phyloP scores from a whole-genome alignment of 2,113 vertebrate genomes.

The Bos taurus region DNA sequence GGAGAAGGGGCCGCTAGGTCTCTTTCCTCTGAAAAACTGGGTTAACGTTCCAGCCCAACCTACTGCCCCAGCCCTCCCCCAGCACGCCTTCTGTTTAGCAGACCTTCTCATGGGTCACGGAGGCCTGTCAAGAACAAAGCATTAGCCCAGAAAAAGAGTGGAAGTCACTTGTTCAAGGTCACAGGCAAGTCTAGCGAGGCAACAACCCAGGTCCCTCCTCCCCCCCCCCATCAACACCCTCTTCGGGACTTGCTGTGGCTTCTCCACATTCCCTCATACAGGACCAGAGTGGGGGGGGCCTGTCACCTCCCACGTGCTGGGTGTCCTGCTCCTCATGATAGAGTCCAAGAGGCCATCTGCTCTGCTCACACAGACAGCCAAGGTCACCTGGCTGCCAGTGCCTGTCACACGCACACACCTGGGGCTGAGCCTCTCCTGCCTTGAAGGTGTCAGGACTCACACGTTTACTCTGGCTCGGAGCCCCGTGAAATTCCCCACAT shows the following conservation, averaged over 20 bases:
- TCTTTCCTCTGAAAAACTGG: neutral
- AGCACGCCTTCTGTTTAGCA: neutral
- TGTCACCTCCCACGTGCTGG: neutral
- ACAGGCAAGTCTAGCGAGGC: neutral
- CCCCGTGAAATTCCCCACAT: neutral
- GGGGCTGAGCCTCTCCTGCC: neutral
- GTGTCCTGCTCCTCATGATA: neutral
- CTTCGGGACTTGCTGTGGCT: rapidly evolving
- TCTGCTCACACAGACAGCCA: neutral
- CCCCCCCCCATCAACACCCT: no score
- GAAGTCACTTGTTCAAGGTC: neutral
- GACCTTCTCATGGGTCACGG: neutral
- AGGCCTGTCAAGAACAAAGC: neutral
- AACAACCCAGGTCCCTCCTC: neutral
- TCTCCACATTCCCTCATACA: neutral
- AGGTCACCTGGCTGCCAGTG: neutral
- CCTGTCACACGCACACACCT: neutral
- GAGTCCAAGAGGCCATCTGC: neutral
- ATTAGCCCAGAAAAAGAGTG: neutral
- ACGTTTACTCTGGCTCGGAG: neutral
- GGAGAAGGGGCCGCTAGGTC: neutral
- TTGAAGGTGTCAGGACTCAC: neutral
- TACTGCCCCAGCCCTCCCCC: neutral
- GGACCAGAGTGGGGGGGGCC: neutral
- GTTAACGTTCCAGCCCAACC: neutral